These are phyloP conservation scores for Salvelinus alpinus DNA, from an alignment of 2,113 vertebrate species.

Conservation along the genomic window DNA sequence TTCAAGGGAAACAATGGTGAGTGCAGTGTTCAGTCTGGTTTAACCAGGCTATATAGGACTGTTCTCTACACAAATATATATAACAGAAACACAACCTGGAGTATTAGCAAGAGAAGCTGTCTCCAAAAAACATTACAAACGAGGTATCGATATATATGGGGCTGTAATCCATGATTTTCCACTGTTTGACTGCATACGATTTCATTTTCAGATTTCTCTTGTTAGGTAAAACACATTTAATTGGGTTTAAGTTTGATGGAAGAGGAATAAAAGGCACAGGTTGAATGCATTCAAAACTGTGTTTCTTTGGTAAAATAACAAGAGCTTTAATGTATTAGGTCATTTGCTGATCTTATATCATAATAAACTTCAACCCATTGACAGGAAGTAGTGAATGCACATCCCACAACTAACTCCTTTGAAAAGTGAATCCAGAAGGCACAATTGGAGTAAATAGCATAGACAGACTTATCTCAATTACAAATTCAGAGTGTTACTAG, in stretches of 20 bases:
- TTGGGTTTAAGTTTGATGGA: conserved; percentile 20
- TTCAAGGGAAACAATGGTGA: not conserved
- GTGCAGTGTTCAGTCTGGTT: not conserved
- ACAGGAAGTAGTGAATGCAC: not conserved
- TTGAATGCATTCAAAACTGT: conserved; percentile 46
- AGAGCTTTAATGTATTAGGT: conserved; percentile 54
- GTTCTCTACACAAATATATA: conserved; percentile 33
- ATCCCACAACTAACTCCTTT: not conserved
- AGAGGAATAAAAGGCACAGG: conserved; percentile 26
- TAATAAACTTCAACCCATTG: not conserved
- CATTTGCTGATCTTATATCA: conserved; percentile 24
- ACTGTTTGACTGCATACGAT: conserved; percentile 26
- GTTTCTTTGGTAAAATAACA: conserved; percentile 59
- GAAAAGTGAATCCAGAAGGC: conserved; percentile 50
- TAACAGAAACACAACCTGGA: conserved; percentile 33
- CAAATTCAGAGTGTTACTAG: conserved; percentile 3
- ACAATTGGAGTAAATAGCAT: not conserved
- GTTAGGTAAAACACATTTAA: conserved; percentile 14
- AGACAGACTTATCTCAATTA: not conserved
- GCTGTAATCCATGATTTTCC: conserved; percentile 32
- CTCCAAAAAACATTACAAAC: conserved; percentile 49
- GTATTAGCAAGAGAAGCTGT: conserved; percentile 30
- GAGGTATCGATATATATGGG: conserved; percentile 51
- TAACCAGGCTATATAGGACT: conserved; percentile 3
- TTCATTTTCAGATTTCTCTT: conserved; percentile 21